These are phyloP conservation scores for Eucriotettix oculatus DNA, from an alignment of 2,888 invertebrate genomes.

Conservation along the genomic window DNA sequence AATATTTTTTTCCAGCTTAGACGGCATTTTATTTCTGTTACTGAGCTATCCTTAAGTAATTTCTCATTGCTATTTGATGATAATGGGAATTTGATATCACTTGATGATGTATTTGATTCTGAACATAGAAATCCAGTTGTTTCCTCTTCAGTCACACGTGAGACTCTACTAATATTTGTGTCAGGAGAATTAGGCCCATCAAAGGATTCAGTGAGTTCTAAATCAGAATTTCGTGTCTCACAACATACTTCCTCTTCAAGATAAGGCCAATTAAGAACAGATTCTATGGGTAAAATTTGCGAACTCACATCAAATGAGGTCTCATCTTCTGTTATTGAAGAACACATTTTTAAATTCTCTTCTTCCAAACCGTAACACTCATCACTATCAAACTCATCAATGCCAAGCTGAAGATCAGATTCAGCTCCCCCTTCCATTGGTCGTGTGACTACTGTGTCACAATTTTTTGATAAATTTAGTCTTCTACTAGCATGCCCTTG, in stretches of 20 bases:
- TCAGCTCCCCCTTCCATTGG: too few relatives aligned
- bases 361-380: too few relatives aligned
- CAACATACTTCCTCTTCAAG: slow-evolving; percentile 11
- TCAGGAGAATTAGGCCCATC: not conserved
- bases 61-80: not conserved
- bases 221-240: not conserved
- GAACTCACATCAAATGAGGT: not conserved
- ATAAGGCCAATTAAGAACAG: slow-evolving; percentile 11
- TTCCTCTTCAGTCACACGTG: not conserved
- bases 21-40: slow-evolving; percentile 5
- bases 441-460: too few relatives aligned
- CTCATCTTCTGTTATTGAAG: not conserved
- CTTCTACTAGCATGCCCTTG: too few relatives aligned
- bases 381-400: too few relatives aligned
- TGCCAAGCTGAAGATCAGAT: too few relatives aligned
- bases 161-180: too few relatives aligned
- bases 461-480: too few relatives aligned
- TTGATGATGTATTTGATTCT: not conserved
- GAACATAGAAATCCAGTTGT: not conserved
- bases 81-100: not conserved
- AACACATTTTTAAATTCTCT: not conserved
- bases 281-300: slow-evolving; percentile 4
- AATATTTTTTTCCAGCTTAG: slow-evolving; percentile 11
- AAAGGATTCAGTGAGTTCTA: not conserved
- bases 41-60: not conserved